phyloP scores from a whole-genome alignment of 2,113 vertebrate species.

The Atlantisia rogersi region DNA sequence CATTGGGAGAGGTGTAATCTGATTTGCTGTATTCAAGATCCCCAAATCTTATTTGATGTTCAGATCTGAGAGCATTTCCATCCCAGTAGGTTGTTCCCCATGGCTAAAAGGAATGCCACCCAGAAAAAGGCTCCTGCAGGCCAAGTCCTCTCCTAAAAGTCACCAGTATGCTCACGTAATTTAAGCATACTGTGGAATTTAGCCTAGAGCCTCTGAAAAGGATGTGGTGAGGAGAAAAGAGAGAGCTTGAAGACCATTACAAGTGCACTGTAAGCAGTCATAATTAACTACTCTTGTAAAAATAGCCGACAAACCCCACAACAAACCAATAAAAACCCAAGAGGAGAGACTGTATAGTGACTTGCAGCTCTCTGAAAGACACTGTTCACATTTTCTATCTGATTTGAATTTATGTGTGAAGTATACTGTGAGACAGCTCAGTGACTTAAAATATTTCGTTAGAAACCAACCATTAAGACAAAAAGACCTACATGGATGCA shows the following conservation, averaged over 20 bases:
- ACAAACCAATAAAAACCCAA: background rate
- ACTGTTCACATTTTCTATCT: background rate
- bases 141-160: background rate
- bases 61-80: background rate
- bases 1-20: background rate
- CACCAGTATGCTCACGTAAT: background rate
- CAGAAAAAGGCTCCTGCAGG: background rate
- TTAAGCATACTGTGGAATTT: background rate
- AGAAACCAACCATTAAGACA: background rate
- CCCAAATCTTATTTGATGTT: background rate
- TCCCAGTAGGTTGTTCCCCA: background rate
- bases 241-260: background rate
- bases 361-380: background rate
- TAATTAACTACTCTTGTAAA: background rate
- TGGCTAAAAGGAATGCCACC: background rate
- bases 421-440: background rate
- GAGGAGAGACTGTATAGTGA: background rate
- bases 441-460: background rate
- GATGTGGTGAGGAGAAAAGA: background rate
- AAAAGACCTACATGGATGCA: background rate
- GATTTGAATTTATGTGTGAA: background rate
- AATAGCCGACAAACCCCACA: background rate
- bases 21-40: background rate
- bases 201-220: background rate
- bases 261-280: background rate